phyloP scores from a whole-genome alignment of 2,113 vertebrate species.

The Cyphomyrus discorhynchus region DNA sequence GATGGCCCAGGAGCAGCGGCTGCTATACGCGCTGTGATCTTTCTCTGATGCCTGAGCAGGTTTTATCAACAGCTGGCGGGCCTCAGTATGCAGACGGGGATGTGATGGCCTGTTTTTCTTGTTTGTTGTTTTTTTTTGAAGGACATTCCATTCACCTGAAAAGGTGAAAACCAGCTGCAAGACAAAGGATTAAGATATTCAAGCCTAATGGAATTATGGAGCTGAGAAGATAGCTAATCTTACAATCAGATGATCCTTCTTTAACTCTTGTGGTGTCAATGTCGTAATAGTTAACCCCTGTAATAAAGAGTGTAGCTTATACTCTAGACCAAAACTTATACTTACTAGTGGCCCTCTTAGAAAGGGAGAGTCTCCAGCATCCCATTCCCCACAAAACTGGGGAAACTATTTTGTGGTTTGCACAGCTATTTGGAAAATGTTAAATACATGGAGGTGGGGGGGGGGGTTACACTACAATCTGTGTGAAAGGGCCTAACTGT shows the following conservation, averaged over 20 bases:
- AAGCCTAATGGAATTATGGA: conserved; percentile 24
- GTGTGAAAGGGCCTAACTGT: conserved; percentile 20
- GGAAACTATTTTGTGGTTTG: conserved; percentile 63
- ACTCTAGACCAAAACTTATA: conserved; percentile 22
- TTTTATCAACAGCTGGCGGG: conserved; percentile 16
- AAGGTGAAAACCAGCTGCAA: neutral
- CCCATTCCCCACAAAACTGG: conserved; percentile 56
- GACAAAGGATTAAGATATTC: conserved; percentile 18
- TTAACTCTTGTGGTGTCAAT: conserved; percentile 31
- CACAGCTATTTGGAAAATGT: conserved; percentile 65
- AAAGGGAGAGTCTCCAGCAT: conserved; percentile 48
- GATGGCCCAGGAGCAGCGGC: conserved; percentile 52
- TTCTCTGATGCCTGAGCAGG: neutral
- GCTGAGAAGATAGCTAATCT: conserved; percentile 22
- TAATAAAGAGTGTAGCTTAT: conserved; percentile 32
- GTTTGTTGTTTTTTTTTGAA: neutral
- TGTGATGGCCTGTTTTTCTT: neutral
- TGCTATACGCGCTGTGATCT: conserved; percentile 41
- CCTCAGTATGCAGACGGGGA: neutral
- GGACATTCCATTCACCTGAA: neutral
- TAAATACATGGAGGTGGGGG: conserved; percentile 39
- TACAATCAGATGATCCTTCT: conserved; percentile 29
- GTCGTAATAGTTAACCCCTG: conserved; percentile 33
- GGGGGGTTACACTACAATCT: conserved; percentile 39
- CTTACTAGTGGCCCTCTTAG: conserved; percentile 32